These are phyloP conservation scores for Malacoraja senta DNA, from an alignment of 2,797 vertebrate genomes.

Conservation along the genomic window DNA sequence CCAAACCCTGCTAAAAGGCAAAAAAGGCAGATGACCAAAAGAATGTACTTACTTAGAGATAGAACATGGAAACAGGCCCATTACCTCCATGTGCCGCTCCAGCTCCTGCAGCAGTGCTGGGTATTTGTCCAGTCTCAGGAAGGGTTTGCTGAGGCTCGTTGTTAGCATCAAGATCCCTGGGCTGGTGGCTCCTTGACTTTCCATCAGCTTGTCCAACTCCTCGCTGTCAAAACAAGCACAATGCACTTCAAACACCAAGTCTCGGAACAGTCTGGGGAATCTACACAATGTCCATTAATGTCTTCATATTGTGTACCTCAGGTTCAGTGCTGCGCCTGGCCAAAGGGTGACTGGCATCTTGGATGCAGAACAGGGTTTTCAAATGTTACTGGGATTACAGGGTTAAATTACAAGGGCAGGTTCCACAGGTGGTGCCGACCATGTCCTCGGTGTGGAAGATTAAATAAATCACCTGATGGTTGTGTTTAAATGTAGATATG, in stretches of 20 bases:
- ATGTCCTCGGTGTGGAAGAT: no score
- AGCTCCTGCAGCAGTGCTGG: conserved; percentile 86
- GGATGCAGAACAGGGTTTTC: no score
- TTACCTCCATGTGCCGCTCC: conserved; percentile 91
- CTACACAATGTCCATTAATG: background rate
- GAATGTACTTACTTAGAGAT: no score
- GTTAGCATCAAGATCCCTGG: conserved; percentile 86
- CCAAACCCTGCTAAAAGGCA: background rate
- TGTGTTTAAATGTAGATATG: no score
- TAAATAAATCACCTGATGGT: no score
- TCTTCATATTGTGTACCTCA: no score
- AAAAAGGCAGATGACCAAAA: background rate
- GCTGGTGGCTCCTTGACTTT: conserved; percentile 78
- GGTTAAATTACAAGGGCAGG: no score
- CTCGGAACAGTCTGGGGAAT: background rate
- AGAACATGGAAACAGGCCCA: no score
- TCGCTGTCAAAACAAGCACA: conserved; percentile 65
- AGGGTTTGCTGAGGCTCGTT: conserved; percentile 91
- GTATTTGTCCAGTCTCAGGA: conserved; percentile 93
- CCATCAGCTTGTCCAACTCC: conserved; percentile 91
- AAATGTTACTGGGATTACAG: no score
- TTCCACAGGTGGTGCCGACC: no score
- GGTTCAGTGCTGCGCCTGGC: no score
- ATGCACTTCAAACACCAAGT: background rate
- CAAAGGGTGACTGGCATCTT: no score